Evolutionary conservation across 2,113 vertebrate species (phyloP), one percentile per base, ranked within the genome.

Genomic region (Periophthalmus modestus): DNA sequence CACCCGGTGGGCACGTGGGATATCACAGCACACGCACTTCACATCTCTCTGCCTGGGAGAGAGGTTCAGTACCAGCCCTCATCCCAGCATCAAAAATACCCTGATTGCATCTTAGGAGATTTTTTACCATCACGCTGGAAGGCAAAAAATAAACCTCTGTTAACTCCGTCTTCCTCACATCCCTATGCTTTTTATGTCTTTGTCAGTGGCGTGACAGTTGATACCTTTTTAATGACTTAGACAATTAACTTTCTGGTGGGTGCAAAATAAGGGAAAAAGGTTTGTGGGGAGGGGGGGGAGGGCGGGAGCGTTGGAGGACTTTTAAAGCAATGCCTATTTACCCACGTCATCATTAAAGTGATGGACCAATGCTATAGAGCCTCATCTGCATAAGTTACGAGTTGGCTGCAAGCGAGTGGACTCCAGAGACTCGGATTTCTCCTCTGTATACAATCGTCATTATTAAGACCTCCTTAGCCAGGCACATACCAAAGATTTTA

Each of bases 321-420:
- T 67, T 75, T 82, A 86, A 85, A 89, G 59, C 59, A 72, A 69
- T 71, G 83, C 86, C 79, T 91, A 87, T 92, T 90, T 91, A 91
- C 76, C 82, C 84, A 87, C 88, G 86, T 92, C 88, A 91, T 92
- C 91, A 89, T 91, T 91, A 91, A 91, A 90, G 88, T 91, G 91
- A 92, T 73, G 84, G 87, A 62, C 87, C 78, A 84, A 74, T 86
- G 79, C 76, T 21, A 57, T 62, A 24, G 12, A 28, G 78, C 82
- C 85, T 90, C 86, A 91, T 92, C 83, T 92, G 86, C 91, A 91
- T 92, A 89, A 92, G 88, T 90, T 85, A 92, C 89, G 85, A 86
- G 85, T 77, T 85, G 76, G 66, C 80, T 83, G 80, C 15, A 71
- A 82, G 81, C 15, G 73, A 71, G 76, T 71, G 89, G 88, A 88